Evolutionary conservation across 2,113 vertebrate genomes (phyloP), one percentile per base, ranked within the genome.

Genomic region (Neotragus moschatus): DNA sequence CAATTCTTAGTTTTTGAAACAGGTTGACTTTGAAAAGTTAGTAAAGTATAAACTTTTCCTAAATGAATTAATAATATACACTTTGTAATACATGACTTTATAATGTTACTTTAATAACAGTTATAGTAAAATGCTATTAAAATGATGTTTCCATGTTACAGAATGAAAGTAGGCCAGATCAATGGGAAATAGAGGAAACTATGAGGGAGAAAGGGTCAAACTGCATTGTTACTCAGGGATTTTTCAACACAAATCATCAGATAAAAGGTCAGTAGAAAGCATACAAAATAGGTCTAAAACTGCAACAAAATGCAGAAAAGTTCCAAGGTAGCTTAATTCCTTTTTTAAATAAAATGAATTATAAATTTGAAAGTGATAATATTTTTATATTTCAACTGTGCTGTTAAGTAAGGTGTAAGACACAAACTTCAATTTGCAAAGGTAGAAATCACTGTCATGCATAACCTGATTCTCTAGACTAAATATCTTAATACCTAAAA

Each of bases 1-100:
- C 93, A 89, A 77, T 77, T 97, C 81, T 98, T 92, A 98, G 80
- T 97, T 97, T 98, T 90, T 73, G 45, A 96, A 93, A 95, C 88
- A 5, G 60, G 51, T 79, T 98, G 97, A 96, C 97, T 90, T 96
- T 86, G 21, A 93, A 79, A 92, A 98, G 81, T 92, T 73, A 97
- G 26, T 92, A 84, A 93, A 97, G 73, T 93, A 95, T 95, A 97
- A 98, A 95, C 30, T 56, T 96, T 96, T 95, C 90, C 92, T 89
- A 96, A 75, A 86, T 1, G 66, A 39, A 23, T 63, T 90, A 87
- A 43, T 30, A 97, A 91, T 45, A 56, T n/a, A 39, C 53, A 75
- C 19, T 90, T 91, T 58, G 33, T 2, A 80, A 51, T 58, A 73
- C 16, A 66, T 51, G 21, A 66, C 66, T 85, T 84, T 92, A 84